Conservation (phyloP, 2,113 vertebrate species). For the Bubalus kerabau region DNA sequence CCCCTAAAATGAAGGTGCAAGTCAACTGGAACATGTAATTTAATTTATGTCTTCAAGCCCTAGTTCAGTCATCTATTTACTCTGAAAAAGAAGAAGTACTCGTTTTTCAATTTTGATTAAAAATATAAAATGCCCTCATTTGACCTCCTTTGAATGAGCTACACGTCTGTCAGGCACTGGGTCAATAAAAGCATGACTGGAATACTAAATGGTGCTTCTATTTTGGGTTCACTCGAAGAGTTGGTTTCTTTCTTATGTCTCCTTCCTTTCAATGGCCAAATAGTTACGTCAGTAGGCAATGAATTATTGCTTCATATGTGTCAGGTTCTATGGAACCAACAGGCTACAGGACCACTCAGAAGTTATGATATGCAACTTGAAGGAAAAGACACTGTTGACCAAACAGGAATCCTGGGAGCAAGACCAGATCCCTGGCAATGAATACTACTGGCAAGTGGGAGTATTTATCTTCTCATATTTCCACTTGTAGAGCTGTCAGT, state of each 20-base stretch:
- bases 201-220: neutral
- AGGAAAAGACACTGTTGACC: neutral
- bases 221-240: neutral
- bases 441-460: neutral
- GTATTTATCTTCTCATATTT: neutral
- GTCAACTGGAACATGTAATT: neutral
- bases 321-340: neutral
- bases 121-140: neutral
- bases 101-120: neutral
- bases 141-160: neutral
- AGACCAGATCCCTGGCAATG: neutral
- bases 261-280: neutral
- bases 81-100: neutral
- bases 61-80: neutral
- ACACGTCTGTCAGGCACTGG: neutral
- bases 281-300: neutral
- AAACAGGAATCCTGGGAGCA: neutral
- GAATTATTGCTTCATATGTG: neutral
- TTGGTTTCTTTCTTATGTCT: constrained; percentile 23
- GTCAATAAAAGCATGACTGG: neutral
- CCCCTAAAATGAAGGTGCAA: neutral
- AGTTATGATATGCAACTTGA: neutral
- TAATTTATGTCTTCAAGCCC: neutral
- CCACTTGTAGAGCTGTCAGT: neutral
- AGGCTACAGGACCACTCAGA: neutral